Percentiles rank a stretch among this genome's conserved stretches.
These are phyloP conservation scores for Anomalospiza imberbis DNA, from an alignment of 2,797 vertebrate species.

Conservation along the genomic window DNA sequence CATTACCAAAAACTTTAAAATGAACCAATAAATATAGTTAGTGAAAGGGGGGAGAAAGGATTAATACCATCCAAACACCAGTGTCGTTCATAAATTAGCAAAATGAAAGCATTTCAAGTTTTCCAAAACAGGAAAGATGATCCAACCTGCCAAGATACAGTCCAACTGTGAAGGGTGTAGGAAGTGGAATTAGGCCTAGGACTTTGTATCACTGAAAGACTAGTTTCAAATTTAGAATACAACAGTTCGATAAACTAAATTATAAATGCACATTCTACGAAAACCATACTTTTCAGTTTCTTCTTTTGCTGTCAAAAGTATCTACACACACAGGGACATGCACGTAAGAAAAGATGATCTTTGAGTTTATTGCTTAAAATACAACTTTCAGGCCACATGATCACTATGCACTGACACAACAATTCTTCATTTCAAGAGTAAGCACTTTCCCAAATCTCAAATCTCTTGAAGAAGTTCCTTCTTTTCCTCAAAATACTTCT, in stretches of 20 bases:
- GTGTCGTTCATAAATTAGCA: background rate
- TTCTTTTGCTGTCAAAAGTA: background rate
- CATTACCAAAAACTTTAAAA: background rate
- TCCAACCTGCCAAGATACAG: background rate
- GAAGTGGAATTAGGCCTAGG: background rate
- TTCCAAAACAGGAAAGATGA: background rate
- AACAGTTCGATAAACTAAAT: background rate
- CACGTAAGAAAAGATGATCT: background rate
- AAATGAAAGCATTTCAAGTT: background rate
- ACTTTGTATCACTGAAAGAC: background rate
- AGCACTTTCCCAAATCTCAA: slow-evolving; percentile 42
- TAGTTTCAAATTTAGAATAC: background rate
- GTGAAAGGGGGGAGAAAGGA: background rate
- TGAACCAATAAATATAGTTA: background rate
- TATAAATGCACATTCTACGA: background rate
- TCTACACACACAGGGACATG: fast-evolving
- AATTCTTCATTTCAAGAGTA: background rate
- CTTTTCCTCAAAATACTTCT: slow-evolving; percentile 90
- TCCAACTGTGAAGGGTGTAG: background rate
- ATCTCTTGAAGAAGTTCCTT: slow-evolving; percentile 81
- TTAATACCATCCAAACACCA: background rate
- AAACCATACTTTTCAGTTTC: background rate
- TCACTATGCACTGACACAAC: background rate
- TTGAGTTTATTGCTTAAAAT: slow-evolving; percentile 30
- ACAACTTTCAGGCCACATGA: background rate